Base-by-base conservation (phyloP, 64 coral and sea anemone genomes). In the Catalaphyllia jardinei region DNA sequence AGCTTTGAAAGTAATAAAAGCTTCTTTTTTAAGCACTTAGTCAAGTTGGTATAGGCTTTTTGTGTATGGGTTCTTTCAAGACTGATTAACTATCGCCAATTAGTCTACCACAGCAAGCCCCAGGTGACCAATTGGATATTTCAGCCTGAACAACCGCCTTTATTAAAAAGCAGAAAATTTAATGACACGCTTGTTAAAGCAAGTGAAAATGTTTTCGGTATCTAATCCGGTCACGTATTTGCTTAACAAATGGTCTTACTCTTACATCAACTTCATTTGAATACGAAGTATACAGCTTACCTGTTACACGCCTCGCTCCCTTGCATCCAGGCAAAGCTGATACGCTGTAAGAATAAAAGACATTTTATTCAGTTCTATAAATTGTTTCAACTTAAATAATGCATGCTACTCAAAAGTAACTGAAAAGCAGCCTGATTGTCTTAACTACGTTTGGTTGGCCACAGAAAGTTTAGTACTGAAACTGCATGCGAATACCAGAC, bases 61-160 rank as follows among this genome's bases (percentile, higher is more conserved):
- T 79, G 76, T 79, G 51, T 79, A 55, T 59, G 52, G 35, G 10
- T 49, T 77, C 74, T 77, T 77, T 77, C 35, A 77, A 24, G 20
- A 77, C 35, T 77, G 74, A 77, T 77, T 77, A 77, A 22, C 49
- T n/a, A 79, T 79, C 76, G 76, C 76, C 76, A 80, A 13, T 4
- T 8, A 80, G 78, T 80, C 78, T 80, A 61, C 52, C 52, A 19
- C 55, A 30, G 28, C 14, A 80, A 31, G 52, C 55, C 78, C 55
- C 29, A 80, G 62, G 78, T 80, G 52, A 13, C 51, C 51, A 52
- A 28, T 62, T 80, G 55, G 20, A 50, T 24, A 24, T 50, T 77
- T 24, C 19, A 77, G 18, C 35, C 0, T 50, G 20, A 11, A 80
- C 27, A 14, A 80, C 11, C 28, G 25, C 25, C 14, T 33, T 80